phyloP scores from a whole-genome alignment of 2,888 invertebrate genomes.

The Conus canariensis region DNA sequence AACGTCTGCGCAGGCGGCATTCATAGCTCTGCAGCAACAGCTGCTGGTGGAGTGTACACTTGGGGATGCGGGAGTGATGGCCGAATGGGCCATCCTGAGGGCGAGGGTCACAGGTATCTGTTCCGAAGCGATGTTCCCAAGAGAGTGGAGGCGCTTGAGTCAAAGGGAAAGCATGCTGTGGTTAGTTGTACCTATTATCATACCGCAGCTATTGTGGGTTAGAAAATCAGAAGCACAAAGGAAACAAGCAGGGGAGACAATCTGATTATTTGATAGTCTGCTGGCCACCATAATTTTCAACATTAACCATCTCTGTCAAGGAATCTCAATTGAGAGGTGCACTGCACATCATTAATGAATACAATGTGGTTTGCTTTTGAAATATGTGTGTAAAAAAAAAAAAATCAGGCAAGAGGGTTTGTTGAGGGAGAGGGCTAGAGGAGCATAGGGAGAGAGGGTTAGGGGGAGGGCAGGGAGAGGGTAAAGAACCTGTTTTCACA shows the following conservation, averaged over 20 bases:
- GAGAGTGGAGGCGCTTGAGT: constrained; percentile 55
- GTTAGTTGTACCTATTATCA: constrained; percentile 65
- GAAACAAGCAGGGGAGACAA: neutral
- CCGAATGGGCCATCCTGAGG: constrained; percentile 65
- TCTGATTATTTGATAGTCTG: constrained; percentile 12
- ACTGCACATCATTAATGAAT: too few relatives aligned
- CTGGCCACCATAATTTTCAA: neutral
- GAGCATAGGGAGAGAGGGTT: too few relatives aligned
- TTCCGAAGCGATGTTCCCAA: constrained; percentile 63
- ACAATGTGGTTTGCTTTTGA: too few relatives aligned
- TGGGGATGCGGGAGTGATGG: constrained; percentile 71
- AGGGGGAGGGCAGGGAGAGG: too few relatives aligned
- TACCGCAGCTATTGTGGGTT: constrained; percentile 55
- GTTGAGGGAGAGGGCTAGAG: too few relatives aligned
- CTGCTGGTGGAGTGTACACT: constrained; percentile 60
- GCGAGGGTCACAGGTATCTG: constrained; percentile 66
- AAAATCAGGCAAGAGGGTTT: too few relatives aligned
- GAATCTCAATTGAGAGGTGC: too few relatives aligned
- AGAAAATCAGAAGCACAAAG: neutral
- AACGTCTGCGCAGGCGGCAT: constrained; percentile 65
- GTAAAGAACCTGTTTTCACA: too few relatives aligned
- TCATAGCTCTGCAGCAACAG: constrained; percentile 63
- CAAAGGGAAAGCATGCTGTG: constrained; percentile 42
- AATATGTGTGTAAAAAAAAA: too few relatives aligned
- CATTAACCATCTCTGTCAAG: too few relatives aligned